Base-by-base conservation (phyloP, 2,113 vertebrate species). In the Orientallactaga bullata region DNA sequence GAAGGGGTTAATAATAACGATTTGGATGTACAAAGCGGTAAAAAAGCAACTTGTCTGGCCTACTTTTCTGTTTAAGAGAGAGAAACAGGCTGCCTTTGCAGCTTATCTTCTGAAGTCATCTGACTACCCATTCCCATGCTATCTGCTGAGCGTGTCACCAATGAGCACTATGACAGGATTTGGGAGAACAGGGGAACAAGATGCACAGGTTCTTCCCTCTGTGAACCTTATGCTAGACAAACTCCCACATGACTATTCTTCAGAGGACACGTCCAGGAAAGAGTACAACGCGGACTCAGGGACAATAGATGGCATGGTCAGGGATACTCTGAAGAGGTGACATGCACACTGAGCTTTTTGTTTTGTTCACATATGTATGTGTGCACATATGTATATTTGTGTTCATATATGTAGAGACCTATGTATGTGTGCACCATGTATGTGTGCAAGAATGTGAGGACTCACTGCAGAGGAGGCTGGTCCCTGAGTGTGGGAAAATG, bases 41-140 rank as follows among this genome's bases (percentile, higher is more conserved):
- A n/a, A 39, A 79, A 94, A 92, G 65, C 58, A 82, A 88, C 60
- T 51, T 81, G 51, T 79, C 71, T 88, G 51, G 3, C 61, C 79
- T 77, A 88, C 61, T 94, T 96, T 93, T 13, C 35, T 74, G 60
- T 2, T 88, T 10, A 35, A 60, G 78, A 80, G 39, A 83, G 35
- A 92, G 18, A 81, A 7, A 86, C 58, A 42, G 0, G 39, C 78
- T 92, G 71, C 35, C 42, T 68, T 60, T 65, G 12, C 55, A 93
- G 23, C 24, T 78, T 90, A 65, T 72, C 32, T 65, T 73, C 58
- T 68, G 47, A 32, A 81, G 81, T 61, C 47, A 63, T 30, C 74
- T 61, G 3, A 3, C 71, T 68, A 65, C 1, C 35, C 20, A 35
- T 9, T 76, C 10, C 18, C 28, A 35, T 51, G 51, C 28, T 63